Evolutionary conservation across 2,888 invertebrate genomes (phyloP), one percentile per base, ranked within the genome.

Genomic region (Branchinecta sandiegonensis): DNA sequence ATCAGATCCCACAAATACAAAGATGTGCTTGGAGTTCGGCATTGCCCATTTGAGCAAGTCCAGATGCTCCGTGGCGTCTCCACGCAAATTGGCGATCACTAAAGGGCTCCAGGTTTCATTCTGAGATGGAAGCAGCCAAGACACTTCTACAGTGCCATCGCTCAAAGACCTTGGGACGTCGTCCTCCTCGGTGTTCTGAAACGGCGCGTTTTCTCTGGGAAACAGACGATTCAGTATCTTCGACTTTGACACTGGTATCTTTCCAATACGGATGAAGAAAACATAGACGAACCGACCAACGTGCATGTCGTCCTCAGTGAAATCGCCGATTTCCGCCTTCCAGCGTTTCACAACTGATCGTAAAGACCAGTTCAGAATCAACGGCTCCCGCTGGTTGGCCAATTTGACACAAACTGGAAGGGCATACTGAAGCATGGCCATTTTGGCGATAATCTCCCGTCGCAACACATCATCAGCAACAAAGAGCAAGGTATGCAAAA

Each of bases 381-480:
- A 10, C n/a, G 17, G 10, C 14, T 56, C n/a, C 8, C 23, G n/a
- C 23, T n/a, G 8, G 23, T n/a, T 17, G n/a, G 63, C 8, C n/a
- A 2, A n/a, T 56, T 56, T 56, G 23, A 56, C 10, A 9, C 9
- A 10, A 56, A 56, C n/a, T 23, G 63, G 63, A 56, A 56, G 1
- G n/a, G 63, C n/a, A 56, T 10, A 56, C 63, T 56, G 63, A 8
- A 56, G 23, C n/a, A 56, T 23, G 8, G 63, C 63, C 63, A 56
- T 10, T 23, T 23, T n/a, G 8, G 63, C n/a, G 10, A 56, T 17
- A 10, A 56, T 11, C 10, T 56, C 63, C 23, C 23, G 11, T 10
- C 63, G n/a, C 23, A 56, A 23, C 14, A 56, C n/a, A 56, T 56
- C 63, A 23, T 56, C 63, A 56, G 63, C 63, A 56, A 11, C 23